phyloP scores from a whole-genome alignment of 2,113 vertebrate genomes.

The Neotragus pygmaeus region DNA sequence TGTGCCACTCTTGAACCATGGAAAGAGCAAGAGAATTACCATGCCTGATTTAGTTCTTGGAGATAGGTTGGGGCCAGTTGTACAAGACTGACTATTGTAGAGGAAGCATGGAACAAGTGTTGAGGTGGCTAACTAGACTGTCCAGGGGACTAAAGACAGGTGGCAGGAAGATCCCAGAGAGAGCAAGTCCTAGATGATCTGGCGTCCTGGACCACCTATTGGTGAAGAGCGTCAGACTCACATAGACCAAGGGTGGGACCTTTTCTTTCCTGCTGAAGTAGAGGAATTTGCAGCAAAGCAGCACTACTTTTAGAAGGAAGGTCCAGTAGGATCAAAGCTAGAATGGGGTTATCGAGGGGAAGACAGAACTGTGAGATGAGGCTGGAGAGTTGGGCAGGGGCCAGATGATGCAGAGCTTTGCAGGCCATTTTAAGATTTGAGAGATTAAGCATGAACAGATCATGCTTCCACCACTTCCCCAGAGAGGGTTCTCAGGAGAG shows the following conservation, averaged over 20 bases:
- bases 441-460: not conserved
- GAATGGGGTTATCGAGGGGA: not conserved
- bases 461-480: not conserved
- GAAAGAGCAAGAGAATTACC: not conserved
- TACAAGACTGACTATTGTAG: not conserved
- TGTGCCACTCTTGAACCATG: not conserved
- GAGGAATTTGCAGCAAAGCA: not conserved
- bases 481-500: not conserved
- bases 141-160: not conserved
- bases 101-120: not conserved
- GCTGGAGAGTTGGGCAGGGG: not conserved
- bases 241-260: not conserved
- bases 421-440: not conserved
- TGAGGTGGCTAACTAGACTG: not conserved
- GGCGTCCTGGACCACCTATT: not conserved
- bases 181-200: not conserved
- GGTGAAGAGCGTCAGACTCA: not conserved
- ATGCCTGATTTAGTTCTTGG: not conserved
- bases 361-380: not conserved
- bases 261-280: not conserved
- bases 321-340: not conserved
- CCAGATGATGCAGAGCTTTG: not conserved
- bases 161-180: not conserved
- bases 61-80: not conserved
- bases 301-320: not conserved